A percentile compares a stretch with the other conserved stretches of the same genome.
These are phyloP conservation scores for Alligator mississippiensis DNA, from an alignment of 2,113 vertebrate species.

Conservation along the genomic window DNA sequence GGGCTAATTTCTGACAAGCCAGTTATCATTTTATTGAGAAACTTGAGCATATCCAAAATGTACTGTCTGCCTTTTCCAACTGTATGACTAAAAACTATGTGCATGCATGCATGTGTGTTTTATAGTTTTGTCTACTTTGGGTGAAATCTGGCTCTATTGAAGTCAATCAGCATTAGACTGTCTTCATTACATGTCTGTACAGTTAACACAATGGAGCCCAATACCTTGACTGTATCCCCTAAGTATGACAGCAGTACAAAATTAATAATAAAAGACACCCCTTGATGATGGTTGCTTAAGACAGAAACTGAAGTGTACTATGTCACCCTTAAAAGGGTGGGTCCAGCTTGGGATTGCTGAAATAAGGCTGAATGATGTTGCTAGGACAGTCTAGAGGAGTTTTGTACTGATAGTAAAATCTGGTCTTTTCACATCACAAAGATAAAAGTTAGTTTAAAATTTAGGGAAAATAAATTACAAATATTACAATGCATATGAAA, in stretches of 20 bases:
- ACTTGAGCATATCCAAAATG: not conserved
- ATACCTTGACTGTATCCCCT: not conserved
- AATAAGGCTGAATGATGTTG: not conserved
- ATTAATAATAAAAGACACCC: not conserved
- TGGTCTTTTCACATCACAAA: not conserved
- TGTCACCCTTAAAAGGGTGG: not conserved
- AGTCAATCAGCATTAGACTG: not conserved
- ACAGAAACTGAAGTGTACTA: not conserved
- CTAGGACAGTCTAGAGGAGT: not conserved
- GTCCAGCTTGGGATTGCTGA: not conserved
- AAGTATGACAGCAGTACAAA: not conserved
- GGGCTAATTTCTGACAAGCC: not conserved
- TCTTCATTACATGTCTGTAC: not conserved
- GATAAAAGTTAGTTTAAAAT: not conserved
- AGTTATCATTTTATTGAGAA: not conserved
- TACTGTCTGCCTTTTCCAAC: not conserved
- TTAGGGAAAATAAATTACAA: not conserved
- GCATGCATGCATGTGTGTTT: not conserved
- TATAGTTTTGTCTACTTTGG: not conserved
- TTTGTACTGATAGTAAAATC: not conserved
- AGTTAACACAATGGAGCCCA: not conserved
- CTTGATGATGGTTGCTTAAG: not conserved
- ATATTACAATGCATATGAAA: not conserved
- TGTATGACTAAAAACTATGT: not conserved
- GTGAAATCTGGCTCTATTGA: not conserved